Evolutionary conservation across 23 tunicate species (phyloP), one percentile per base, ranked within the genome.

Genomic region (Diplosoma virens): DNA sequence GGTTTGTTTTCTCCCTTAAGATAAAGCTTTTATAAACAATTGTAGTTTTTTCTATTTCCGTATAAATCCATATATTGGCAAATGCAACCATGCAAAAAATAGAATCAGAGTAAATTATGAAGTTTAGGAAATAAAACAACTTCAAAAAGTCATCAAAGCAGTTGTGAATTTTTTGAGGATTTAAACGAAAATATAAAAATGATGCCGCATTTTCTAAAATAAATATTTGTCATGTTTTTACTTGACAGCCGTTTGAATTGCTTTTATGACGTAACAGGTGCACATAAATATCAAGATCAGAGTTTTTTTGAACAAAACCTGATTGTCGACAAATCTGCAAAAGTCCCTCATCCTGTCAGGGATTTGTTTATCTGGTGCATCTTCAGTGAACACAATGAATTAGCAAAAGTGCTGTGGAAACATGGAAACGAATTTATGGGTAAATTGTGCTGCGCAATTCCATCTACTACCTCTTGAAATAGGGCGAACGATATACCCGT

Each of bases 331-430:
- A 59, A 66, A 30, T 27, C 83, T 46, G 56, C 64, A 0, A 4
- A 11, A 21, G 83, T 79, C 30, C 83, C 73, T 7, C 74, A 79
- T 18, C 83, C 83, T 23, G 83, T 45, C 7, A 14, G 73, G 6
- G 83, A 79, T 28, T 47, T 79, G 2, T 79, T 79, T 35, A 32
- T 79, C 32, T 79, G 74, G 73, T 41, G 83, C 24, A 18, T 66
- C 17, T 63, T 79, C 28, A 79, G 30, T 50, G 83, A 69, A 18
- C 47, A 66, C 35, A 47, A 65, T 28, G 83, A 79, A 25, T 47
- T 79, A 9, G 74, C 83, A 21, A 24, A 3, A 37, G 32, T 79
- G 23, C 30, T 79, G 35, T 79, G 83, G 83, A 79, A 79, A 47
- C 59, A 64, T 18, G 83, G 83, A 64, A 18, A 29, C 30, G 65